phyloP scores from a whole-genome alignment of 1,140 invertebrate species.

The Drosophila guanche region DNA sequence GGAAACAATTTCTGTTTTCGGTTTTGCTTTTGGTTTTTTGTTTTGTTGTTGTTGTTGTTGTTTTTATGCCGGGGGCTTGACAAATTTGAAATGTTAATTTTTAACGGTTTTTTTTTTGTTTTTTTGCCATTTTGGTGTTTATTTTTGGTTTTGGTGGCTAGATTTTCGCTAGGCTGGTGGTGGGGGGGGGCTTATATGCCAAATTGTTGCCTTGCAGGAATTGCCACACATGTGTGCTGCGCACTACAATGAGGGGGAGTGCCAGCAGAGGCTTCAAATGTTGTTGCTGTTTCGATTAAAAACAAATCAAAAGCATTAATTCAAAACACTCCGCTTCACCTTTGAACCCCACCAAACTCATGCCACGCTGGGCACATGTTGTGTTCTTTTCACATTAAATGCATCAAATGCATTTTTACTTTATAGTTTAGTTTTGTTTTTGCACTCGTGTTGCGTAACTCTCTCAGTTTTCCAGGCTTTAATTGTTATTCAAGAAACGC shows the following conservation, averaged over 20 bases:
- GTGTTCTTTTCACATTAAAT: constrained; percentile 37
- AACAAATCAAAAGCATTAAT: too few species aligned
- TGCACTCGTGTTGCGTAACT: constrained; percentile 47
- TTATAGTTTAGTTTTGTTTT: constrained; percentile 24
- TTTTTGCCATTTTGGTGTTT: constrained; percentile 13
- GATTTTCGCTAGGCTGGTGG: too few species aligned
- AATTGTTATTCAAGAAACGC: constrained; percentile 73
- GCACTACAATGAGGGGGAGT: too few species aligned
- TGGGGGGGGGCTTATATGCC: too few species aligned
- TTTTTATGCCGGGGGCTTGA: constrained; percentile 33
- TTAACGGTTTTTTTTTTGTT: constrained; percentile 19
- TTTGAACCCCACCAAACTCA: too few species aligned
- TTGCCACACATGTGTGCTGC: too few species aligned
- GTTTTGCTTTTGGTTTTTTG: constrained; percentile 5
- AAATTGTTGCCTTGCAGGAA: too few species aligned
- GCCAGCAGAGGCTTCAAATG: too few species aligned
- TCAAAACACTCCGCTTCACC: too few species aligned
- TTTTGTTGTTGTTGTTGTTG: neutral
- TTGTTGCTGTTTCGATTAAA: too few species aligned
- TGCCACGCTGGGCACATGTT: constrained; percentile 32
- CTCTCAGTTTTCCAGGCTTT: constrained; percentile 43
- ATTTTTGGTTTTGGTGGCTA: constrained; percentile 5
- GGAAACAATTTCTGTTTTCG: constrained; percentile 12
- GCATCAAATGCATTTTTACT: constrained; percentile 45
- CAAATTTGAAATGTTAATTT: constrained; percentile 45